Percentiles rank a stretch among this genome's conserved stretches.
These are phyloP conservation scores for Vireo altiloquus DNA, from an alignment of 2,113 vertebrate species.

Conservation along the genomic window DNA sequence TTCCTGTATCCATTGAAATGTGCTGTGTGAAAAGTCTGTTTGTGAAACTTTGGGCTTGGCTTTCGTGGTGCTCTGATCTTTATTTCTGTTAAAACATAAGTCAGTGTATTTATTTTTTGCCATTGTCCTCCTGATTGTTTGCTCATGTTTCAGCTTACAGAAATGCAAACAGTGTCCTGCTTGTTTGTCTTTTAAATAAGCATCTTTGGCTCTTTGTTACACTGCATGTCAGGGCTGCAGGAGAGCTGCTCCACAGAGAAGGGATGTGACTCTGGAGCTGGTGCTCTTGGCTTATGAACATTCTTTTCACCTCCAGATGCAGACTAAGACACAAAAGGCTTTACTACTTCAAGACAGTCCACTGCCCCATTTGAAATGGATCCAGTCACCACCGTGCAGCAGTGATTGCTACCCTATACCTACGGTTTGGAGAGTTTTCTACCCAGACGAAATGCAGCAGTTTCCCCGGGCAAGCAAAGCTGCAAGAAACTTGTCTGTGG, in stretches of 20 bases:
- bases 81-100: neutral
- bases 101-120: neutral
- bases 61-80: neutral
- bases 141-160: neutral
- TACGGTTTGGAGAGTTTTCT: neutral
- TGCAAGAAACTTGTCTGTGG: neutral
- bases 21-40: neutral
- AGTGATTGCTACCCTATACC: fast-evolving
- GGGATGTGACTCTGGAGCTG: neutral
- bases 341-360: neutral
- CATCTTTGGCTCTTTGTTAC: neutral
- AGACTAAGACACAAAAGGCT: neutral
- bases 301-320: neutral
- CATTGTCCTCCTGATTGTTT: neutral
- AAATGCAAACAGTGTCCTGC: neutral
- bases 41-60: neutral
- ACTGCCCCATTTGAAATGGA: neutral
- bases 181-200: neutral
- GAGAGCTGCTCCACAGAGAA: neutral
- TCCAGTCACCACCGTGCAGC: neutral
- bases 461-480: neutral
- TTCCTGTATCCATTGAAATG: neutral
- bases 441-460: neutral
- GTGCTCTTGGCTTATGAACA: neutral
- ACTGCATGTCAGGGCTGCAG: neutral